A percentile compares a stretch with the other conserved stretches of the same genome.
Evolutionary conservation across 2,888 invertebrate genomes (phyloP).

Genomic region (Venusia cambrica): DNA sequence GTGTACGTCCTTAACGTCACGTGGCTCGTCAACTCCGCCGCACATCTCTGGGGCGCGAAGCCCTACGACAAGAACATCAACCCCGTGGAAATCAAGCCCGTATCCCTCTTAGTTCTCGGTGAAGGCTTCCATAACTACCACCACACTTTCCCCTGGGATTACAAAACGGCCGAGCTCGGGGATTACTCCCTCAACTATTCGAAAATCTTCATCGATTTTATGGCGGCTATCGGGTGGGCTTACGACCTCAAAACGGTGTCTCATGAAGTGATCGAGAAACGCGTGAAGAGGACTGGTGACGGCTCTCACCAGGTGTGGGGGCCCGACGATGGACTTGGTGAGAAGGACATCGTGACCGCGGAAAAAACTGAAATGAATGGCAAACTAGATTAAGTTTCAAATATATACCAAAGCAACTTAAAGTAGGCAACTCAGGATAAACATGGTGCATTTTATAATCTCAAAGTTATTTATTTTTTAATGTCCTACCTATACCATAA

Average conservation of each 20-base stretch:
- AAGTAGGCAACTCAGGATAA: no score
- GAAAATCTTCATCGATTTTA: slow-evolving; percentile 88
- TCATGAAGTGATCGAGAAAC: slow-evolving; percentile 83
- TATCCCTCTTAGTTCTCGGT: slow-evolving; percentile 84
- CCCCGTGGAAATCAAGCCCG: slow-evolving; percentile 85
- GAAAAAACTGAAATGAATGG: slow-evolving; percentile 39
- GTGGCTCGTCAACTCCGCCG: slow-evolving; percentile 94
- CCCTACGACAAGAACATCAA: slow-evolving; percentile 88
- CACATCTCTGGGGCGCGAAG: slow-evolving; percentile 88
- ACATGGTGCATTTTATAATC: background rate
- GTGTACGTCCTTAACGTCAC: slow-evolving; percentile 90
- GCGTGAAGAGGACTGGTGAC: slow-evolving; percentile 88
- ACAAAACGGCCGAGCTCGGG: slow-evolving; percentile 90
- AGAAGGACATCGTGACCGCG: slow-evolving; percentile 41
- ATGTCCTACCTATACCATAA: no score
- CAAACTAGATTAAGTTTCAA: slow-evolving; percentile 8
- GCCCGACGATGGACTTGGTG: slow-evolving; percentile 82
- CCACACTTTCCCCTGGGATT: slow-evolving; percentile 92
- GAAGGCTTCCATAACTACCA: slow-evolving; percentile 95
- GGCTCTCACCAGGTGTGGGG: slow-evolving; percentile 88
- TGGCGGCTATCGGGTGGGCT: slow-evolving; percentile 91
- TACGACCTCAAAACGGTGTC: slow-evolving; percentile 92
- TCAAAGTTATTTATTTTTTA: no score
- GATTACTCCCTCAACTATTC: slow-evolving; percentile 86
- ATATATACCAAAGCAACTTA: background rate